Conservation (phyloP, 2,888 invertebrate genomes). For the Lypha dubia region DNA sequence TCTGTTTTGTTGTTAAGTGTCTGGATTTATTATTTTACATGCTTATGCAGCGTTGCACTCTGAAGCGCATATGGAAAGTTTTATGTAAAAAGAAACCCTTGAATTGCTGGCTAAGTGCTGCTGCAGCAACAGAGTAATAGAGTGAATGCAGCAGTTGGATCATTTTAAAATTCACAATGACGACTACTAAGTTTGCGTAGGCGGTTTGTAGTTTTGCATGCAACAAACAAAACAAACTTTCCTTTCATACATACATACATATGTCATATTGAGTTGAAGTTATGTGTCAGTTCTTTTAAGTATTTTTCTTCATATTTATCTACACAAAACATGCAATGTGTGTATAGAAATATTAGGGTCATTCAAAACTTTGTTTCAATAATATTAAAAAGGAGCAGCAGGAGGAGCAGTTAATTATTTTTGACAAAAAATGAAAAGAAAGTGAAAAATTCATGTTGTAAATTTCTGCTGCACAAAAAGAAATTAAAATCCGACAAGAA, state of each 20-base stretch:
- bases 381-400: no score
- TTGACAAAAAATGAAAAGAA: no score
- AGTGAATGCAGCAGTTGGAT: constrained; percentile 18
- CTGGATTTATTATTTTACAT: constrained; percentile 51
- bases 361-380: neutral
- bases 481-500: no score
- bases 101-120: constrained; percentile 39
- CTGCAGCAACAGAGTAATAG: neutral
- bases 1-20: constrained; percentile 63
- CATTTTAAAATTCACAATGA: constrained; percentile 41
- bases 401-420: no score
- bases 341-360: constrained; percentile 27
- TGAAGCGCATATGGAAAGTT: constrained; percentile 1
- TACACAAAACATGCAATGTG: constrained; percentile 24
- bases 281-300: constrained; percentile 61
- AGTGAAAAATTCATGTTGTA: no score
- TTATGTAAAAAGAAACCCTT: constrained; percentile 17
- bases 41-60: constrained; percentile 36
- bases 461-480: no score
- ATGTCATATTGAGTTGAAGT: constrained; percentile 67
- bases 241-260: no score
- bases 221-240: constrained; percentile 45
- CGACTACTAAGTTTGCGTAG: constrained; percentile 51
- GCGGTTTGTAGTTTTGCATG: constrained; percentile 53
- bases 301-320: neutral